Evolutionary conservation across 1,140 invertebrate genomes (phyloP).

Genomic region (Metaphire vulgaris): DNA sequence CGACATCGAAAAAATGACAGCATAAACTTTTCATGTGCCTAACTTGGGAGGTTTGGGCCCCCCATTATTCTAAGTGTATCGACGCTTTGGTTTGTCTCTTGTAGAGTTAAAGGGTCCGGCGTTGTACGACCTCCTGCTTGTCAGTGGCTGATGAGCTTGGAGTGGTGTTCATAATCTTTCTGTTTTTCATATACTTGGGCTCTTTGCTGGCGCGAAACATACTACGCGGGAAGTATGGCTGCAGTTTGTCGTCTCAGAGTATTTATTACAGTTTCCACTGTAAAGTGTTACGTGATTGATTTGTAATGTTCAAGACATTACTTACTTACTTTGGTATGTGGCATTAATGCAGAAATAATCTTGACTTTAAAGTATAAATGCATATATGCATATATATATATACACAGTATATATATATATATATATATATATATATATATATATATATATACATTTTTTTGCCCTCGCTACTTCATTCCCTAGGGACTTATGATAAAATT

Average conservation of each 20-base stretch:
- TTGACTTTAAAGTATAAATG: too few species aligned
- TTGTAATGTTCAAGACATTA: too few species aligned
- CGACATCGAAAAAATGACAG: too few species aligned
- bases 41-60: too few species aligned
- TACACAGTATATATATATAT: not conserved
- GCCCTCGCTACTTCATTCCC: not conserved
- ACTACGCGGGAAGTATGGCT: conserved; percentile 16
- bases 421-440: conserved; percentile 4
- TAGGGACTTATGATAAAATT: not conserved
- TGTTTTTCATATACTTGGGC: conserved; percentile 16
- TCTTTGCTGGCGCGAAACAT: conserved; percentile 22
- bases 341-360: too few species aligned
- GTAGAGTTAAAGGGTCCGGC: conserved; percentile 10
- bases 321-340: too few species aligned
- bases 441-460: not conserved
- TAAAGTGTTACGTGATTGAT: too few species aligned
- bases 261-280: conserved; percentile 2
- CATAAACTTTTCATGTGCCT: too few species aligned
- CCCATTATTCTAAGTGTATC: too few species aligned
- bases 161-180: conserved; percentile 20
- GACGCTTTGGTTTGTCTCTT: too few species aligned
- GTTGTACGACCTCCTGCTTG: not conserved
- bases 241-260: conserved; percentile 17
- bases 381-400: not conserved
- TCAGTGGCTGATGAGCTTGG: conserved; percentile 25